These are phyloP conservation scores for Platycheirus rosarum DNA, from an alignment of 2,888 invertebrate genomes.

Conservation along the genomic window DNA sequence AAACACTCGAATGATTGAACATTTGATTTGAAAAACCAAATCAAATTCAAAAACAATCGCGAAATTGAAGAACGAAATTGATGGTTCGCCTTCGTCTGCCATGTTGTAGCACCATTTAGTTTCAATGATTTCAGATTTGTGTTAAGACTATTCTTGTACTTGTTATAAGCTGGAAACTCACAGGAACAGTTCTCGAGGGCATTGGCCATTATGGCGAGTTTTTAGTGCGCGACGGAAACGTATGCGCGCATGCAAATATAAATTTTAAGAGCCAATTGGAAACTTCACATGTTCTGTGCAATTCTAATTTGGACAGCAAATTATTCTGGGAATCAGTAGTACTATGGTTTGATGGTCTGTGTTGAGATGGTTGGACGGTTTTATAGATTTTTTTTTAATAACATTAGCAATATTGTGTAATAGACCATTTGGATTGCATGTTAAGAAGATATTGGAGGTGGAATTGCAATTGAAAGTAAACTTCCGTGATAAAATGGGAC, in stretches of 20 bases:
- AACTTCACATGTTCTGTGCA: slow-evolving; percentile 26
- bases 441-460: slow-evolving; percentile 23
- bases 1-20: neutral
- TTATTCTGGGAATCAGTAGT: slow-evolving; percentile 26
- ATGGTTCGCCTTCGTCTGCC: neutral
- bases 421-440: slow-evolving; percentile 49
- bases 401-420: neutral
- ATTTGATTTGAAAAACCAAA: slow-evolving; percentile 10
- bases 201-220: slow-evolving; percentile 45
- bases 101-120: neutral
- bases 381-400: neutral
- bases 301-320: slow-evolving; percentile 39
- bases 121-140: neutral
- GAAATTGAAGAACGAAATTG: slow-evolving; percentile 4
- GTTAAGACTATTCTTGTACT: no score
- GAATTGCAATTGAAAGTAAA: slow-evolving; percentile 25
- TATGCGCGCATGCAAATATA: slow-evolving; percentile 49
- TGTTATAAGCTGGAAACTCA: neutral
- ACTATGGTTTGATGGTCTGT: neutral
- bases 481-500: slow-evolving; percentile 3
- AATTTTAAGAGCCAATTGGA: slow-evolving; percentile 2
- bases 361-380: neutral
- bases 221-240: slow-evolving; percentile 64
- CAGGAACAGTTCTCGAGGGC: slow-evolving; percentile 22
- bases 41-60: slow-evolving; percentile 8